Evolutionary conservation across 2,888 invertebrate species (phyloP), one percentile per base, ranked within the genome.

Genomic region (Rhagonycha lutea): DNA sequence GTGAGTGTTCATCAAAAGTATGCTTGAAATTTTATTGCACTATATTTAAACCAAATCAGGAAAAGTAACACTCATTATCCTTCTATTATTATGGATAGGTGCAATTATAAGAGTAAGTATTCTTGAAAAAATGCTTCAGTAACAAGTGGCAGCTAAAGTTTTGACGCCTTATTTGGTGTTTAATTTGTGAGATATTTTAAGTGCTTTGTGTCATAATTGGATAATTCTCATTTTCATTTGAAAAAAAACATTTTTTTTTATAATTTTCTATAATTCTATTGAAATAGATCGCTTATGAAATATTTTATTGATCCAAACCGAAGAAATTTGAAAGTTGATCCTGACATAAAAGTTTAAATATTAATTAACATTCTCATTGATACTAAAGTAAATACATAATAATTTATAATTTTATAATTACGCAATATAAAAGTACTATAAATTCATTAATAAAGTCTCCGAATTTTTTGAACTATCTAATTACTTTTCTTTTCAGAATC

Each of bases 31-130:
- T 72, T 67, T 63, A 24, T 65, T 14, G 18, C 65, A 14, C 32
- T 72, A 65, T 61, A 61, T 72, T 71, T 68, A 61, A 60, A 68
- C 72, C 72, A 67, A 72, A 72, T 23, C 26, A 61, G 72, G 72
- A 18, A 18, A 65, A 32, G 14, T 68, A 26, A 32, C 18, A 68
- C 68, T 18, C 68, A 62, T 65, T 61, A 72, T 47, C 68, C 68
- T 61, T 68, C 24, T 18, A 12, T 28, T 11, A 24, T n/a, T 68
- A 72, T 61, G 68, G 72, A 60, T 18, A 68, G 23, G 69, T 47
- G 72, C 26, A 72, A 72, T 72, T 72, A 72, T 12, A 61, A 68
- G 23, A 14, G 23, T 47, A 65, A 26, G 26, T 47, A 68, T 67
- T 28, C 67, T 61, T 67, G 11, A 61, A 26, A 68, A 67, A 26